Percentiles rank a stretch among this genome's conserved stretches.
phyloP scores from a whole-genome alignment of 2,113 vertebrate genomes.

The Felis catus region F.catus_Fca126_mat1.0 CM031416.1:83248001-83248500 shows the following conservation, averaged over 20 bases:
- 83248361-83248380: not conserved
- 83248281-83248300: not conserved
- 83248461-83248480: not conserved
- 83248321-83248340: not conserved
- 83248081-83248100: not conserved
- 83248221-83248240: not conserved
- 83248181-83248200: not conserved
- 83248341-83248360: not conserved
- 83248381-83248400: not conserved
- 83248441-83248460: not conserved
- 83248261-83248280: not conserved
- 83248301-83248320: not conserved
- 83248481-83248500: not conserved
- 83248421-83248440: not conserved
- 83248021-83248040: not conserved
- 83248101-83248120: not conserved
- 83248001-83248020: not conserved
- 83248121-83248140: not conserved
- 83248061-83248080: not conserved
- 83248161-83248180: not conserved
- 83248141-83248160: not conserved
- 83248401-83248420: not conserved
- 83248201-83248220: not conserved
- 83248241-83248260: not conserved
- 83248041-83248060: not conserved